Evolutionary conservation across 1,140 invertebrate genomes (phyloP).

Genomic region (Babylonia areolata): DNA sequence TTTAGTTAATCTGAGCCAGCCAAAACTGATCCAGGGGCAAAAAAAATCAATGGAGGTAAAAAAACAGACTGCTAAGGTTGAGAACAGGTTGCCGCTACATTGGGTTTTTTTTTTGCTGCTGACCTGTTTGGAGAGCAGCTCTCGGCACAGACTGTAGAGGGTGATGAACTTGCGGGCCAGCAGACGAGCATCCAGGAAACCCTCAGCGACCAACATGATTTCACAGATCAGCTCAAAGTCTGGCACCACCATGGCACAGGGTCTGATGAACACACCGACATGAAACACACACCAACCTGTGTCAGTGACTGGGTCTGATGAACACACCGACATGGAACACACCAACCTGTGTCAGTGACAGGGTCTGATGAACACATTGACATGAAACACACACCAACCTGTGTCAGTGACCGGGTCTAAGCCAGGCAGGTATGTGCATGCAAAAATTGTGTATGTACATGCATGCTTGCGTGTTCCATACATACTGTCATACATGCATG

Average conservation of each 20-base stretch:
- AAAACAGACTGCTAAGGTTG: too few relatives aligned
- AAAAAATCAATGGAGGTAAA: too few relatives aligned
- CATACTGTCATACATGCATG: neutral
- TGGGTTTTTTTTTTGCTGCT: too few relatives aligned
- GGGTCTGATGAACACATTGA: too few relatives aligned
- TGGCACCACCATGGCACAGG: slow-evolving; percentile 84
- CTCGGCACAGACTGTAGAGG: slow-evolving; percentile 94
- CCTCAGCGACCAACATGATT: slow-evolving; percentile 98
- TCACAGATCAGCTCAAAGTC: slow-evolving; percentile 98
- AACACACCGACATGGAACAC: slow-evolving; percentile 85
- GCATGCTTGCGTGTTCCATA: neutral
- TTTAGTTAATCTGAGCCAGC: too few relatives aligned
- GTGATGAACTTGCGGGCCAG: slow-evolving; percentile 97
- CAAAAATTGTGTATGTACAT: neutral
- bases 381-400: slow-evolving; percentile 60
- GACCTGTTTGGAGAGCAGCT: slow-evolving; percentile 93
- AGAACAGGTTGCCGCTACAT: too few relatives aligned
- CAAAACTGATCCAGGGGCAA: too few relatives aligned
- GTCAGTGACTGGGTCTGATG: too few relatives aligned
- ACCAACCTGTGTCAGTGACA: too few relatives aligned
- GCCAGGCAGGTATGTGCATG: too few relatives aligned
- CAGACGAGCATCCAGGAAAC: slow-evolving; percentile 94
- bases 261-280: too few relatives aligned
- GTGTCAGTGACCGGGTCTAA: too few relatives aligned
- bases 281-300: slow-evolving; percentile 60